phyloP scores from a whole-genome alignment of 2,888 invertebrate genomes.

The Cecidostiba fungosa region DNA sequence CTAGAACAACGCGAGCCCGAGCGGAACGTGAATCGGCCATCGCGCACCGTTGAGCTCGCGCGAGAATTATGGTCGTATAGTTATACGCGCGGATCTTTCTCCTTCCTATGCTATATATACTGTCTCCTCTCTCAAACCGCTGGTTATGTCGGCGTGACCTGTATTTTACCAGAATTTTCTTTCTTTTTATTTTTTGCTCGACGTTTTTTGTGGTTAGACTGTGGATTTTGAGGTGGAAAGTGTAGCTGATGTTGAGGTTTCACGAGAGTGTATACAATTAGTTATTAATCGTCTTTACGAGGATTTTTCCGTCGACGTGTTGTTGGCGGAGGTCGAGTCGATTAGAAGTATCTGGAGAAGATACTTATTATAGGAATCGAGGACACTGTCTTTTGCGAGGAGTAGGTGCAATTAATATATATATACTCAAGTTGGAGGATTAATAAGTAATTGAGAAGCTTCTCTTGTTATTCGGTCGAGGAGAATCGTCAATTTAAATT shows the following conservation, averaged over 20 bases:
- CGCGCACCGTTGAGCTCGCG: constrained; percentile 33
- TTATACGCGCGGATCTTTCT: background rate
- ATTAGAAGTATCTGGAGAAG: background rate
- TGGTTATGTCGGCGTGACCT: background rate
- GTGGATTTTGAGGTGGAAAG: background rate
- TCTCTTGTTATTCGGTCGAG: background rate
- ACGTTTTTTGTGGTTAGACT: background rate
- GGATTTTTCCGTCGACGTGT: background rate
- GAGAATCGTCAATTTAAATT: background rate
- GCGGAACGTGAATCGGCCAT: constrained; percentile 38
- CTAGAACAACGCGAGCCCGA: constrained; percentile 18
- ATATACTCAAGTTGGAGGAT: constrained; percentile 11
- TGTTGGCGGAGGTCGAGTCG: background rate
- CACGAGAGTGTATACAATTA: background rate
- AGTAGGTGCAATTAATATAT: background rate
- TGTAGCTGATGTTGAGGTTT: no score
- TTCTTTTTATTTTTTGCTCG: background rate
- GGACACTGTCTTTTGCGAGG: background rate
- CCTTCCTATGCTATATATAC: background rate
- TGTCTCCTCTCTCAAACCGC: background rate
- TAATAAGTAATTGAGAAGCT: background rate
- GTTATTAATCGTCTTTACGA: background rate
- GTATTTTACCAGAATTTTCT: background rate
- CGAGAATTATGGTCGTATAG: constrained; percentile 48
- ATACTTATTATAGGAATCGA: background rate